Evolutionary conservation across 2,888 invertebrate genomes (phyloP).

Genomic region (Argyresthia albistria): DNA sequence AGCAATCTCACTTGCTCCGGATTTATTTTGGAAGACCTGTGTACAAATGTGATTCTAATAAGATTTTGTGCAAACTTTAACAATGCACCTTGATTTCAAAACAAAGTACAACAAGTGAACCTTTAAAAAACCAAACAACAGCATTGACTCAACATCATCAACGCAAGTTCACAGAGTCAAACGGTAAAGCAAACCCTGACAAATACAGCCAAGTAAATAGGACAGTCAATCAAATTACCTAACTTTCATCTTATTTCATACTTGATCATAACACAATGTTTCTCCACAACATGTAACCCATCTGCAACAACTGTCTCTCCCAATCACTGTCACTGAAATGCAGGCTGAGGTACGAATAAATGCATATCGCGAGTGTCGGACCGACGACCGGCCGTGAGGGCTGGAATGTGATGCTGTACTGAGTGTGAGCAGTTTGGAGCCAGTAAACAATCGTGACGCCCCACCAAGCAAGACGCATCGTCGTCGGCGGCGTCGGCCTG

Average conservation of each 20-base stretch:
- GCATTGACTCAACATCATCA: no score
- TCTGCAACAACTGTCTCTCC: slow-evolving; percentile 22
- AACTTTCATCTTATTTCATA: slow-evolving; percentile 70
- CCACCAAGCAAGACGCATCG: background rate
- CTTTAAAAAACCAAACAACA: no score
- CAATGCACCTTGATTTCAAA: no score
- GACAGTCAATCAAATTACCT: slow-evolving; percentile 25
- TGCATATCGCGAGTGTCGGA: slow-evolving; percentile 42
- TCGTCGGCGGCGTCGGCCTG: slow-evolving; percentile 27
- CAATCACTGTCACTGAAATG: slow-evolving; percentile 39
- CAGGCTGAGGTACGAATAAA: slow-evolving; percentile 42
- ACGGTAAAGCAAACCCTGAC: background rate
- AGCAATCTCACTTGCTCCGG: slow-evolving; percentile 85
- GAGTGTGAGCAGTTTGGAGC: slow-evolving; percentile 6
- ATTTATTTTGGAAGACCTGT: slow-evolving; percentile 75
- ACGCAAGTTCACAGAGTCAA: background rate
- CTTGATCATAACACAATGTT: slow-evolving; percentile 43
- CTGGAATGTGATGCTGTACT: slow-evolving; percentile 67
- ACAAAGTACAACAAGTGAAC: no score
- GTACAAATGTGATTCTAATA: background rate
- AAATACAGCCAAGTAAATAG: background rate
- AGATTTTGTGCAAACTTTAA: background rate
- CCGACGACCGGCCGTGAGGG: slow-evolving; percentile 31
- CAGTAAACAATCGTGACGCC: slow-evolving; percentile 25
- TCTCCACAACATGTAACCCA: slow-evolving; percentile 26